Conservation (phyloP, 2,888 invertebrate genomes). For the Melangyna quadrimaculata region DNA sequence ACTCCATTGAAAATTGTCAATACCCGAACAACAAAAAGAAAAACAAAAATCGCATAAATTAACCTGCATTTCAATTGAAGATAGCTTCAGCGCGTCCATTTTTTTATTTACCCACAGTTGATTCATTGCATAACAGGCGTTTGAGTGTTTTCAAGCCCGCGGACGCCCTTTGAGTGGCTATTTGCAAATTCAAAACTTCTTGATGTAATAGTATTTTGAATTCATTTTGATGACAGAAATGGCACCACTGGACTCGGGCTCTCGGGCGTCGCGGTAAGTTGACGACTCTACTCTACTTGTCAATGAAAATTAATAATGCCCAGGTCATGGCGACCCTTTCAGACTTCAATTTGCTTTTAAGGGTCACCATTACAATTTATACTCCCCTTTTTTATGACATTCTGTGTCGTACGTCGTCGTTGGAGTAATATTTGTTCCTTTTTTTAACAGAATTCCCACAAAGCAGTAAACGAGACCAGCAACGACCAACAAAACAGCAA, state of each 20-base stretch:
- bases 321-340: slow-evolving; percentile 50
- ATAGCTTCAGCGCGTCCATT: slow-evolving; percentile 29
- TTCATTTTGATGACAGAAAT: slow-evolving; percentile 41
- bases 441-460: slow-evolving; percentile 8
- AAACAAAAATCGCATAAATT: slow-evolving; percentile 36
- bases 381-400: slow-evolving; percentile 54
- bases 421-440: slow-evolving; percentile 26
- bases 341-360: slow-evolving; percentile 64
- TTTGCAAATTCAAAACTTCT: slow-evolving; percentile 58
- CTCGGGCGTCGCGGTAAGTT: not conserved
- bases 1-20: slow-evolving; percentile 7
- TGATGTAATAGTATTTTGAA: slow-evolving; percentile 58
- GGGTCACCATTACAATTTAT: slow-evolving; percentile 57
- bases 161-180: slow-evolving; percentile 51
- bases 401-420: slow-evolving; percentile 39
- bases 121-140: slow-evolving; percentile 51
- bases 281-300: slow-evolving; percentile 8
- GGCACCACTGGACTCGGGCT: not conserved
- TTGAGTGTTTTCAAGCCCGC: slow-evolving; percentile 47
- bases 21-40: not conserved
- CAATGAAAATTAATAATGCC: slow-evolving; percentile 64
- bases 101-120: slow-evolving; percentile 29
- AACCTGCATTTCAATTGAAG: slow-evolving; percentile 42
- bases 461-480: slow-evolving; percentile 32
- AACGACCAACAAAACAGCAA: slow-evolving; percentile 5